These are phyloP conservation scores for Leptoteleia sp. DNA, from an alignment of 1,140 invertebrate species.

Conservation along the genomic window DNA sequence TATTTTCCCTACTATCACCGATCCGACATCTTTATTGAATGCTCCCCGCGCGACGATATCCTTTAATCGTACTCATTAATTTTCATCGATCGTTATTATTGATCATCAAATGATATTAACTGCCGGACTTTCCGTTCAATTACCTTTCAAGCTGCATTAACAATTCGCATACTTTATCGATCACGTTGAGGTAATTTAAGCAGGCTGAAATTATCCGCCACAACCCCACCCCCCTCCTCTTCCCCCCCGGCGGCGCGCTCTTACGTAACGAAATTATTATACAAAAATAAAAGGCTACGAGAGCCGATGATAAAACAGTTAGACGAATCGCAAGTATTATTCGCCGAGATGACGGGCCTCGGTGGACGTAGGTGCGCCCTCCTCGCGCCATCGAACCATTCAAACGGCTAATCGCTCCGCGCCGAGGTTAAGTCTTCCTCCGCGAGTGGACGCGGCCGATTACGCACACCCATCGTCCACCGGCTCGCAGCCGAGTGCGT, in stretches of 20 bases:
- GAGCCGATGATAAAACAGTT: slow-evolving; percentile 38
- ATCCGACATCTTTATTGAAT: not conserved
- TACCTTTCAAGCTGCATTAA: slow-evolving; percentile 2
- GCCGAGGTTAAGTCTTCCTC: slow-evolving; percentile 56
- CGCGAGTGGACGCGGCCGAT: slow-evolving; percentile 51
- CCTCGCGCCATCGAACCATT: slow-evolving; percentile 45
- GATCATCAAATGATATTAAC: not conserved
- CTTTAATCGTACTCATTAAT: not conserved
- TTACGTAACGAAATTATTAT: slow-evolving; percentile 22
- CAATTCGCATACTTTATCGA: slow-evolving; percentile 8
- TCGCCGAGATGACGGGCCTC: slow-evolving; percentile 7
- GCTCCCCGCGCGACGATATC: not conserved
- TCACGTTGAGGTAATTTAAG: slow-evolving; percentile 1
- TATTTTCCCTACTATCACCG: not conserved
- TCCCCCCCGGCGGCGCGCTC: not conserved
- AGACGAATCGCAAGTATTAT: slow-evolving; percentile 36
- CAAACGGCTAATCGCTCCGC: slow-evolving; percentile 60
- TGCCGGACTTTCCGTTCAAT: slow-evolving; percentile 3
- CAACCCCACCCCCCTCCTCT: no score
- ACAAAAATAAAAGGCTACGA: slow-evolving; percentile 23
- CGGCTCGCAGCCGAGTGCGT: slow-evolving; percentile 50
- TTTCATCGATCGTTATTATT: not conserved
- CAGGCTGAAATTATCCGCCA: not conserved
- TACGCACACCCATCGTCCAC: slow-evolving; percentile 54
- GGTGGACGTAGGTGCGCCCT: slow-evolving; percentile 41